Conservation (phyloP, 2,888 invertebrate species). For the Tetragonisca angustula region DNA sequence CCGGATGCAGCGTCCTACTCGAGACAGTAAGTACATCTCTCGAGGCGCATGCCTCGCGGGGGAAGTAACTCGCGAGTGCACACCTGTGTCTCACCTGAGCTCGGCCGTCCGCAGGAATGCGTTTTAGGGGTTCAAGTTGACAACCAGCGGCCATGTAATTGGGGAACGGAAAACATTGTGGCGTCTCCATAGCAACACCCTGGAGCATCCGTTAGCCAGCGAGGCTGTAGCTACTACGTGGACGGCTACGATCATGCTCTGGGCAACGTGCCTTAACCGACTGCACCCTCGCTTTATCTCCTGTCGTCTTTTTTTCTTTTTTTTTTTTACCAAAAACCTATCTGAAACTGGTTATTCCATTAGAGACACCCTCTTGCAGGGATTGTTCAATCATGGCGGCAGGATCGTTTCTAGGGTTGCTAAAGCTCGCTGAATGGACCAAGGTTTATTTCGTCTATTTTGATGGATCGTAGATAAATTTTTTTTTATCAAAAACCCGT, state of each 20-base stretch:
- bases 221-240: constrained; percentile 24
- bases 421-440: not conserved
- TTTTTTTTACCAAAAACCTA: not conserved
- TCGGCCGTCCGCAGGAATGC: constrained; percentile 43
- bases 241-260: constrained; percentile 29
- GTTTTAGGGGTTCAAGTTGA: constrained; percentile 72
- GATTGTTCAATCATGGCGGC: constrained; percentile 34
- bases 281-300: constrained; percentile 59
- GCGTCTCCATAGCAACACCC: constrained; percentile 77
- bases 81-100: constrained; percentile 32
- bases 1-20: not conserved
- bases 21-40: constrained; percentile 31
- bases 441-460: not conserved
- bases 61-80: not conserved
- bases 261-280: constrained; percentile 56
- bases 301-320: constrained; percentile 42
- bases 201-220: constrained; percentile 64
- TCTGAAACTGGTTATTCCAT: constrained; percentile 61
- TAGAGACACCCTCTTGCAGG: constrained; percentile 42
- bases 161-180: constrained; percentile 78
- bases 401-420: not conserved
- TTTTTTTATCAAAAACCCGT: constrained; percentile 12
- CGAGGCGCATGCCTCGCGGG: not conserved
- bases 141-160: constrained; percentile 76
- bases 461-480: not conserved